Evolutionary conservation across 2,888 invertebrate species (phyloP), one percentile per base, ranked within the genome.

Genomic region (Petrolisthes manimaculis): DNA sequence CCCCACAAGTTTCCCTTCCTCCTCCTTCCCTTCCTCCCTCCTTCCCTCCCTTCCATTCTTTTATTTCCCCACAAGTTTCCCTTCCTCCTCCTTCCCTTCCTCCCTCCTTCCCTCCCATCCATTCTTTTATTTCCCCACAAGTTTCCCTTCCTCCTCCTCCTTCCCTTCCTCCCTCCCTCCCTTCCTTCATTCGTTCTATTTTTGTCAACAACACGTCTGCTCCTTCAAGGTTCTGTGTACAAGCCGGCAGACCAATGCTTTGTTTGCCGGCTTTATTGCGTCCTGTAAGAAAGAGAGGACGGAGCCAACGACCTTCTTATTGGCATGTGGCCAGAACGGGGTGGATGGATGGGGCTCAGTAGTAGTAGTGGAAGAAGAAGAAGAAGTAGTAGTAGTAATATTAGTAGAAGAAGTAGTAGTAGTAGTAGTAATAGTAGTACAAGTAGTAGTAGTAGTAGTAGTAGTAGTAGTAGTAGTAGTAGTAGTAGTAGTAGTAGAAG

Each of bases 391-490:
- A n/a, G n/a, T n/a, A n/a, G n/a, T n/a, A n/a, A n/a, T n/a, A n/a
- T n/a, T n/a, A n/a, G n/a, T n/a, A n/a, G n/a, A n/a, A 80, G 8
- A 4, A 80, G 53, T 37, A 53, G 4, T 80, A 37, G 53, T 80
- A 55, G 4, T 37, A n/a, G 53, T 8, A 51, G 55, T 6, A 53
- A 21, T 8, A 77, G 51, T 6, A 77, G 51, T 6, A 77, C 21
- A 21, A 77, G 77, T 77, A 77, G 77, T 77, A 77, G 77, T 77
- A 77, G 77, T 77, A 77, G 77, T 77, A 77, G 77, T 77, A 77
- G 51, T 37, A 77, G 77, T 77, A 77, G 77, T 77, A 77, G 77
- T 77, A 77, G 77, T 77, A 77, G 77, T 77, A 77, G 77, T 77
- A 77, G 77, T 77, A 77, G 77, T 77, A 77, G 77, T 77, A 77